A percentile compares a stretch with the other conserved stretches of the same genome.
Conservation (phyloP, 2,888 invertebrate genomes). For the Sarcophaga variegata region DNA sequence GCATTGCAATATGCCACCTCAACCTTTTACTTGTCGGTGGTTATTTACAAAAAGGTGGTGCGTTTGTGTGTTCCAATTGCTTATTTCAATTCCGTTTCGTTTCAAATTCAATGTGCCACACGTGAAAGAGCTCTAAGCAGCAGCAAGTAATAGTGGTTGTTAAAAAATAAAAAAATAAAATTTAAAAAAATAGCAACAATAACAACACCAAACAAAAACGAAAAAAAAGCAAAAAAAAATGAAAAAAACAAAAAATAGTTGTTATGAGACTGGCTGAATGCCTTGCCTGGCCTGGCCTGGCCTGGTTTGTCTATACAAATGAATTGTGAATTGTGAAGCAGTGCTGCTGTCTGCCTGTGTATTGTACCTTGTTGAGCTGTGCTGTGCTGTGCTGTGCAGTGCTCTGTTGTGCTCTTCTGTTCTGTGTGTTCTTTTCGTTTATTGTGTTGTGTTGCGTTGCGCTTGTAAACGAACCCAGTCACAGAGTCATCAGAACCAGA, state of each 20-base stretch:
- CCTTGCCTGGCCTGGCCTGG: slow-evolving; percentile 21
- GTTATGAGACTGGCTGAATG: slow-evolving; percentile 48
- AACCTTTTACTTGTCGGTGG: not conserved
- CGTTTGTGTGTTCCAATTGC: slow-evolving; percentile 18
- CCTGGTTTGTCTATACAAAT: slow-evolving; percentile 9
- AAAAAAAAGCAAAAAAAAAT: not conserved
- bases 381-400: slow-evolving; percentile 58
- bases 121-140: slow-evolving; percentile 73
- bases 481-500: slow-evolving; percentile 35
- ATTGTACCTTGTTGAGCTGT: slow-evolving; percentile 59
- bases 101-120: slow-evolving; percentile 65
- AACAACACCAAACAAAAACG: not conserved
- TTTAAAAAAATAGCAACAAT: slow-evolving; percentile 16
- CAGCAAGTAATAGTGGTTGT: slow-evolving; percentile 59
- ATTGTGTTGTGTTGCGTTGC: slow-evolving; percentile 67
- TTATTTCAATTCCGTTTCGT: slow-evolving; percentile 61
- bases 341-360: slow-evolving; percentile 41
- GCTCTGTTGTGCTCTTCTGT: slow-evolving; percentile 41
- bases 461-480: slow-evolving; percentile 45
- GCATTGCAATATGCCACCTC: not conserved
- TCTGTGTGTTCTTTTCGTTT: slow-evolving; percentile 48
- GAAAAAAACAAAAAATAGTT: slow-evolving; percentile 2
- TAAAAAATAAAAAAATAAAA: not conserved
- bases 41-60: not conserved
- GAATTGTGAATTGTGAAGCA: not conserved